Percentiles rank a stretch among this genome's conserved stretches.
Conservation (phyloP, 2,888 invertebrate genomes). For the Physocephala rufipes region DNA sequence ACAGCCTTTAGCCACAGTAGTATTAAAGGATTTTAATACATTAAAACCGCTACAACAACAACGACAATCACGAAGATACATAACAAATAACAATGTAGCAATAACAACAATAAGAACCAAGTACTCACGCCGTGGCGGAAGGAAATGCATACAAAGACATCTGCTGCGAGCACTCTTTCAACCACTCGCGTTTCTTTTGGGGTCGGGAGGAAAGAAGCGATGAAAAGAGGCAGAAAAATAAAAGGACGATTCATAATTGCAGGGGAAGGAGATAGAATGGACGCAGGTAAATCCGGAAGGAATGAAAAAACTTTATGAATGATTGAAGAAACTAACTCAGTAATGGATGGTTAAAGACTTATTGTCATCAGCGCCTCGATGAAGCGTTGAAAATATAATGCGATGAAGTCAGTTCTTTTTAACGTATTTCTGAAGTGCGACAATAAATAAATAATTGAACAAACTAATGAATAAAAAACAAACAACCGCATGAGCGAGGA, state of each 20-base stretch:
- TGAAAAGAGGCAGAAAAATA: slow-evolving; percentile 15
- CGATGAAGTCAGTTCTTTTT: no score
- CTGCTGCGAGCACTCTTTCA: slow-evolving; percentile 17
- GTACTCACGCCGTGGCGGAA: slow-evolving; percentile 4
- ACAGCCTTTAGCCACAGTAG: not conserved
- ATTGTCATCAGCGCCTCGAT: no score
- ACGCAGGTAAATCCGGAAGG: not conserved
- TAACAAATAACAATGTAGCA: not conserved
- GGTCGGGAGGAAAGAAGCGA: not conserved
- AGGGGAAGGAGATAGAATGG: not conserved
- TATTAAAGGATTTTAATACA: slow-evolving; percentile 30
- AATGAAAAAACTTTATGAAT: not conserved
- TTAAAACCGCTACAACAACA: slow-evolving; percentile 7
- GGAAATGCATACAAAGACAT: slow-evolving; percentile 28
- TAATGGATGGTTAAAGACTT: not conserved
- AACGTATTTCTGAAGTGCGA: no score
- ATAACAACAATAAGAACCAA: not conserved
- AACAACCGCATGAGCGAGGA: no score
- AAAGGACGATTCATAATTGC: not conserved
- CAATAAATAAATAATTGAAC: no score
- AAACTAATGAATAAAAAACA: no score
- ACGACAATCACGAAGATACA: not conserved
- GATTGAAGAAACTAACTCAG: not conserved
- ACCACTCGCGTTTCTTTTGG: not conserved
- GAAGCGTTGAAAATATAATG: no score